Evolutionary conservation across 2,888 invertebrate species (phyloP), one percentile per base, ranked within the genome.

Genomic region (Lampropteryx suffumata): DNA sequence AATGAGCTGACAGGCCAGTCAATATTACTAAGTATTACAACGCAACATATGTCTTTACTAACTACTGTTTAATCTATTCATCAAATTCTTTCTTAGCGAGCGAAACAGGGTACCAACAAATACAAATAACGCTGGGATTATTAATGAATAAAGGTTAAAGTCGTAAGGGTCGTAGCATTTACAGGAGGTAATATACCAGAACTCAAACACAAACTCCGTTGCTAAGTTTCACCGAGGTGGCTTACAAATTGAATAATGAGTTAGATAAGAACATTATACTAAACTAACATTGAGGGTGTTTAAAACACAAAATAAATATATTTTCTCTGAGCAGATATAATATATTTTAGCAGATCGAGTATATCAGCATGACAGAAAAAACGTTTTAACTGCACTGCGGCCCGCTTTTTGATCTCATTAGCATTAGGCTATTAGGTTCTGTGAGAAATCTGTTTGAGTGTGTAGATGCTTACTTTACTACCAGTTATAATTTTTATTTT

Each of bases 231-330:
- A 34, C 50, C 29, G 17, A 50, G 33, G 17, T 46, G 46, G 43
- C 52, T 40, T 56, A 49, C 43, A 36, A 43, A 46, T 45, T 44
- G 36, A 44, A 50, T 55, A 50, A 55, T 50, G 17, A 17, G 17
- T 17, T 17, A 17, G 17, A 17, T 17, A 17, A 17, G 17, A 24
- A 24, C 24, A 7, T 24, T 5, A 3, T 21, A 21, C 21, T 3
- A 21, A 24, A 17, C 17, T 17, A 17, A 17, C 4, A 24, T 24
- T 24, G 3, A 6, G 5, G 28, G n/a, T 10, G n/a, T 28, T 28
- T 1, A 28, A 10, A 28, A 28, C 4, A 2, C 28, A n/a, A 24
- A 24, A 21, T 21, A 3, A 21, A 3, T 21, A 21, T 21, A 3
- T 21, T 21, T 21, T 21, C 5, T 5, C 21, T 21, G n/a, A n/a